phyloP scores from a whole-genome alignment of 2,113 vertebrate species.

The Mobula hypostoma region DNA sequence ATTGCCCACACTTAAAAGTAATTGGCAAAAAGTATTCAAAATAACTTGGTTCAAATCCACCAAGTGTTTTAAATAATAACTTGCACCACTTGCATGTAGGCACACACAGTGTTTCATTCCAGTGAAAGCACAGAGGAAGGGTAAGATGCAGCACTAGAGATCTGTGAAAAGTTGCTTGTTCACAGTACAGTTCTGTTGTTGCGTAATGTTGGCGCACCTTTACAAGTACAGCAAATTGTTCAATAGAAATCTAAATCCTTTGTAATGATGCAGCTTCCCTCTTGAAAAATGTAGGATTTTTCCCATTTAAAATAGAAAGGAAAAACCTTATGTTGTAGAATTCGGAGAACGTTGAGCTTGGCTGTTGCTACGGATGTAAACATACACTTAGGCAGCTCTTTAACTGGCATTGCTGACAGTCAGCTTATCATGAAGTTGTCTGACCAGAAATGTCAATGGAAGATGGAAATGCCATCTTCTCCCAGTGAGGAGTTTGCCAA shows the following conservation, averaged over 20 bases:
- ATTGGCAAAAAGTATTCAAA: conserved; percentile 11
- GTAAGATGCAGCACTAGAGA: not conserved
- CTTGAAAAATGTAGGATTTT: not conserved
- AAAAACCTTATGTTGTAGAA: not conserved
- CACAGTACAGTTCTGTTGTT: conserved; percentile 25
- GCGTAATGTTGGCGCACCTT: not conserved
- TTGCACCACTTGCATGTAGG: not conserved
- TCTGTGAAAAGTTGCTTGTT: not conserved
- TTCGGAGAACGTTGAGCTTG: not conserved
- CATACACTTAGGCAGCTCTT: not conserved
- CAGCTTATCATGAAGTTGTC: not conserved
- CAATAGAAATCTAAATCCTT: not conserved
- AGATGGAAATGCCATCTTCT: not conserved
- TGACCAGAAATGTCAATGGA: not conserved
- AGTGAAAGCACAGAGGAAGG: conserved; percentile 23
- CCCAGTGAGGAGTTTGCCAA: not conserved
- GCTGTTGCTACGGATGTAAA: not conserved
- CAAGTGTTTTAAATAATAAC: not conserved
- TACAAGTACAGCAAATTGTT: not conserved
- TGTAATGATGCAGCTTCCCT: not conserved
- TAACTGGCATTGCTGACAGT: not conserved
- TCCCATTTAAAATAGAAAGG: not conserved
- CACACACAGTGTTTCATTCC: conserved; percentile 30
- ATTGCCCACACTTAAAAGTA: not conserved
- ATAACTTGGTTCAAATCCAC: not conserved